Evolutionary conservation across 2,797 vertebrate genomes (phyloP), one percentile per base, ranked within the genome.

Genomic region (Chrosomus eos): DNA sequence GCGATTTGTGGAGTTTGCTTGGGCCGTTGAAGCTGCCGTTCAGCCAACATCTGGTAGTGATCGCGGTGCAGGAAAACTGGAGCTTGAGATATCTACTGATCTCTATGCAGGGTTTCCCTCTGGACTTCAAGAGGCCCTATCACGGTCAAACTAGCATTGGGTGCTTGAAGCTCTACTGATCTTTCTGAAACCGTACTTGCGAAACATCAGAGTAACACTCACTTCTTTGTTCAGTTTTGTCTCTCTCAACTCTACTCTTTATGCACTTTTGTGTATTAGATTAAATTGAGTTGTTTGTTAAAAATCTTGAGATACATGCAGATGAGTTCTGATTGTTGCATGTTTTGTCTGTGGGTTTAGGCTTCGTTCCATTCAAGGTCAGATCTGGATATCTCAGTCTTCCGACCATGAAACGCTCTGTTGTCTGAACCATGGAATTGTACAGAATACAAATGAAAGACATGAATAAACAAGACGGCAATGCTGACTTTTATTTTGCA

Each of bases 41-140:
- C 92, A 92, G 92, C 91, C 93, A 93, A 95, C 96, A 97, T 97
- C 95, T 97, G 96, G 94, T 89, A 91, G 85, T 90, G 88, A 92
- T 92, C 88, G 85, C 19, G 23, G 80, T 62, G 23, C 76, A 86
- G 88, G 72, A 88, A 86, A 80, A 82, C 58, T 73, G 84, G 53
- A 81, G 86, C 78, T 85, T 81, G 86, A 88, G 28, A 87, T 88
- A 89, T 89, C 86, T 84, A 78, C 80, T 73, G 82, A 89, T 86
- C 83, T 88, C 66, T 53, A 85, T 19, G 73, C 76, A 81, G 83
- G 81, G 55, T 81, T 86, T 84, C 87, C 85, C 82, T 80, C 53
- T 55, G 75, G 81, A 86, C 58, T 84, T 86, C 11, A 53, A 72
- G 77, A 85, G 74, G 83, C 85, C 88, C 85, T 45, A 43, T 82